Percentiles rank a stretch among this genome's conserved stretches.
phyloP scores from a whole-genome alignment of 2,888 invertebrate species.

The Linyphia triangularis region DNA sequence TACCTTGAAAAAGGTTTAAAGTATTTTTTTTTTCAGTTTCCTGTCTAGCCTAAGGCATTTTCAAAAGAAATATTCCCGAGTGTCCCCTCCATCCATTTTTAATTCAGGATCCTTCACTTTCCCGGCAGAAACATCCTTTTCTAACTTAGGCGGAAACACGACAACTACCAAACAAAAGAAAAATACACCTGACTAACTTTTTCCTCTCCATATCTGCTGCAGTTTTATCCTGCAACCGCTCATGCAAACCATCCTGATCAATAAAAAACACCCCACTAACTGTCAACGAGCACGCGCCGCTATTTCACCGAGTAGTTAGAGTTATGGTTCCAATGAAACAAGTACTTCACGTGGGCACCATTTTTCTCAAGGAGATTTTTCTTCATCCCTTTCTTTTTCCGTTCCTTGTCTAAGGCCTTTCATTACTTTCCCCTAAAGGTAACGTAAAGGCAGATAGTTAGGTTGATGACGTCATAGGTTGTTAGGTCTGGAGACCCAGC shows the following conservation, averaged over 20 bases:
- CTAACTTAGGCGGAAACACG: no score
- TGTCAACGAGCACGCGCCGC: constrained; percentile 7
- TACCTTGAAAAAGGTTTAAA: no score
- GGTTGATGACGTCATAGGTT: constrained; percentile 67
- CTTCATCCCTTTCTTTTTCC: not conserved
- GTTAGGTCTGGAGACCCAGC: constrained; percentile 38
- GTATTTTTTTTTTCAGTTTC: no score
- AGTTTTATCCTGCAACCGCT: not conserved
- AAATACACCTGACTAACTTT: not conserved
- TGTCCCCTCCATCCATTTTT: no score
- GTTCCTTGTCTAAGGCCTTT: constrained; percentile 24
- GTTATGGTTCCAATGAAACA: constrained; percentile 49
- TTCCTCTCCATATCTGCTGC: not conserved
- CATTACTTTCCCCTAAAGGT: constrained; percentile 51
- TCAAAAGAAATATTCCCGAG: no score
- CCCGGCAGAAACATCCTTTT: no score
- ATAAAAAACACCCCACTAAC: constrained; percentile 25
- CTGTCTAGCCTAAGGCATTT: no score
- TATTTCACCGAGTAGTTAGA: constrained; percentile 1
- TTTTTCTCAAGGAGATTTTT: constrained; percentile 36
- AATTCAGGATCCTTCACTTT: no score
- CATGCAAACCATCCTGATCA: constrained; percentile 48
- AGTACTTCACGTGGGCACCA: constrained; percentile 21
- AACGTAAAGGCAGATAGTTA: constrained; percentile 44
- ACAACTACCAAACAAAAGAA: no score